Conservation (phyloP, 2,797 vertebrate species). For the Novumbra hubbsi region DNA sequence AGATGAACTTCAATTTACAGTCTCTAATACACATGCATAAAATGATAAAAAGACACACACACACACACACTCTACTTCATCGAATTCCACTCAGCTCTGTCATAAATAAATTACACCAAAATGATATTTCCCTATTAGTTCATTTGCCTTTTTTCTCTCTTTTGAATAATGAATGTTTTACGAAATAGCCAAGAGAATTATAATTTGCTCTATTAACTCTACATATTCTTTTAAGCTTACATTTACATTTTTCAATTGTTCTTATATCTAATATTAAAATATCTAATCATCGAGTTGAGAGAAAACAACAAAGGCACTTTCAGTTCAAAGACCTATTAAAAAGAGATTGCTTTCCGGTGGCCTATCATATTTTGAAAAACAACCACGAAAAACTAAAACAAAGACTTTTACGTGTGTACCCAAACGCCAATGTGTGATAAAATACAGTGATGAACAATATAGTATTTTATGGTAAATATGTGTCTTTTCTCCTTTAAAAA, state of each 20-base stretch:
- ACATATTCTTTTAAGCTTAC: constrained; percentile 45
- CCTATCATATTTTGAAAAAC: constrained; percentile 34
- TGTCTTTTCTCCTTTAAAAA: constrained; percentile 48
- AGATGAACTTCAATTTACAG: background rate
- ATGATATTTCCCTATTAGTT: constrained; percentile 50
- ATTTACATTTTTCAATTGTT: constrained; percentile 52
- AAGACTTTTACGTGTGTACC: constrained; percentile 41
- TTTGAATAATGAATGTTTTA: constrained; percentile 56
- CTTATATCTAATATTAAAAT: constrained; percentile 49
- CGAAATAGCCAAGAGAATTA: constrained; percentile 46
- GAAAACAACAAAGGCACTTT: constrained; percentile 39
- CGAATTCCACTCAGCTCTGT: constrained; percentile 25
- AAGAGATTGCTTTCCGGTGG: constrained; percentile 18
- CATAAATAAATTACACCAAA: constrained; percentile 49
- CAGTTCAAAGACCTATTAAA: constrained; percentile 41
- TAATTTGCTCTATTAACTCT: constrained; percentile 49
- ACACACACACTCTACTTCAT: constrained; percentile 9
- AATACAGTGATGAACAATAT: constrained; percentile 27
- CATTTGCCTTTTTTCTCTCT: constrained; percentile 40
- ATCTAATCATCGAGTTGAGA: constrained; percentile 40
- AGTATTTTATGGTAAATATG: constrained; percentile 34
- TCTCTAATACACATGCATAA: background rate
- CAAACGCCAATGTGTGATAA: constrained; percentile 11
- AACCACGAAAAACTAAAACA: constrained; percentile 46
- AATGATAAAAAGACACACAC: constrained; percentile 11